Evolutionary conservation across 2,113 vertebrate species (phyloP).

Genomic region (Ursus arctos): DNA sequence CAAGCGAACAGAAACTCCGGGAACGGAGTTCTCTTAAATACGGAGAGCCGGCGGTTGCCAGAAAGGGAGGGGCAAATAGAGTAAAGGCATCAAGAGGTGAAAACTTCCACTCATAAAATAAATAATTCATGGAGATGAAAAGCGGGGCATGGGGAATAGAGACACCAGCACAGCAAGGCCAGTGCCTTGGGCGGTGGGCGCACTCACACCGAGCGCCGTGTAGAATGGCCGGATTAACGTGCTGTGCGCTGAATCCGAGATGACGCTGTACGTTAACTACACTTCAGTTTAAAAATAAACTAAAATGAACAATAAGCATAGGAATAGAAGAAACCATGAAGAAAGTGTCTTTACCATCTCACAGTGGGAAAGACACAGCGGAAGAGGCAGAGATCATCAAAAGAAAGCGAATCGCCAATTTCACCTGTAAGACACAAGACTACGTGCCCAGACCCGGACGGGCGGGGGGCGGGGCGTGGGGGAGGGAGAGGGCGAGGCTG

Average conservation of each 20-base stretch:
- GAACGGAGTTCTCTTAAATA: too few species aligned
- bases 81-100: not conserved
- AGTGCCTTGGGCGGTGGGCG: too few species aligned
- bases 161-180: too few species aligned
- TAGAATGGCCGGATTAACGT: not conserved
- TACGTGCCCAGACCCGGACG: not conserved
- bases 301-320: not conserved
- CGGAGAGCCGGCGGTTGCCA: not conserved
- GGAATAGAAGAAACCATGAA: not conserved
- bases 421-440: not conserved
- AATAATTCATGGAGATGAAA: not conserved
- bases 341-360: not conserved
- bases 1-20: too few species aligned
- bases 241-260: not conserved
- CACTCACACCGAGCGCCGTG: not conserved
- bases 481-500: too few species aligned
- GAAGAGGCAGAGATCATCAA: not conserved
- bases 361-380: not conserved
- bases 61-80: not conserved
- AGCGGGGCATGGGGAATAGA: too few species aligned
- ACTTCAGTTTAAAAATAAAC: not conserved
- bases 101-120: not conserved
- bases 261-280: not conserved
- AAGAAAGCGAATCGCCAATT: not conserved
- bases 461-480: rapidly evolving